Evolutionary conservation across 2,888 invertebrate genomes (phyloP).

Genomic region (Heliconius ismenius): DNA sequence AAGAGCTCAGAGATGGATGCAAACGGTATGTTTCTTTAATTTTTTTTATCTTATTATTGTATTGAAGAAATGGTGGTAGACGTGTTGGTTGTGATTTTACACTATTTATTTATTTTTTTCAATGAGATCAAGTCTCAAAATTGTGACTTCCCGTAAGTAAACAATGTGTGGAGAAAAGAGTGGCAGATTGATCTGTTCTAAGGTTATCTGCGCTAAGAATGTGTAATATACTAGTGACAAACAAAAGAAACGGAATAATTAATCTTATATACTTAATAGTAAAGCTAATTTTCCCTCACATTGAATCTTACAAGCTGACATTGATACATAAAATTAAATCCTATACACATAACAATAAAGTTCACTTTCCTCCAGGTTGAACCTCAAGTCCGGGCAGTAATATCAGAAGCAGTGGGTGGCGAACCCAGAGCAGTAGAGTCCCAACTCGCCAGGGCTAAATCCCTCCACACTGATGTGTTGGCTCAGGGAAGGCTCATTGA

Average conservation of each 20-base stretch:
- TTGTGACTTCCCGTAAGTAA: no score
- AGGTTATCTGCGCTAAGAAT: no score
- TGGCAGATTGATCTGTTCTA: no score
- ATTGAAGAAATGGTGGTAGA: not conserved
- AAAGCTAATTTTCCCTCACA: no score
- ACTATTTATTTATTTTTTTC: not conserved
- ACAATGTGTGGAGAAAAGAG: no score
- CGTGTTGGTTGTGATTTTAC: not conserved
- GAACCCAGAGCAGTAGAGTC: constrained; percentile 94
- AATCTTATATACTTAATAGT: no score
- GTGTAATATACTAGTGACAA: no score
- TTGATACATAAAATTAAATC: no score
- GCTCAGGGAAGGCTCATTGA: constrained; percentile 93
- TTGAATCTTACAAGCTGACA: no score
- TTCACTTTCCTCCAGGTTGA: constrained; percentile 71
- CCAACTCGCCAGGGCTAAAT: constrained; percentile 91
- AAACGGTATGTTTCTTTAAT: constrained; percentile 78
- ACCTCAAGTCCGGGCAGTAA: constrained; percentile 87
- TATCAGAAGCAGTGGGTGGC: constrained; percentile 92
- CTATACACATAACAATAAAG: not conserved
- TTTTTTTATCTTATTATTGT: not conserved
- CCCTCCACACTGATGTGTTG: constrained; percentile 92
- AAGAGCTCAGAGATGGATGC: constrained; percentile 89
- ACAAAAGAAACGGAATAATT: no score
- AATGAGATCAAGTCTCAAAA: not conserved